Evolutionary conservation across 2,113 vertebrate genomes (phyloP).

Genomic region (Antechinus stuartii): DNA sequence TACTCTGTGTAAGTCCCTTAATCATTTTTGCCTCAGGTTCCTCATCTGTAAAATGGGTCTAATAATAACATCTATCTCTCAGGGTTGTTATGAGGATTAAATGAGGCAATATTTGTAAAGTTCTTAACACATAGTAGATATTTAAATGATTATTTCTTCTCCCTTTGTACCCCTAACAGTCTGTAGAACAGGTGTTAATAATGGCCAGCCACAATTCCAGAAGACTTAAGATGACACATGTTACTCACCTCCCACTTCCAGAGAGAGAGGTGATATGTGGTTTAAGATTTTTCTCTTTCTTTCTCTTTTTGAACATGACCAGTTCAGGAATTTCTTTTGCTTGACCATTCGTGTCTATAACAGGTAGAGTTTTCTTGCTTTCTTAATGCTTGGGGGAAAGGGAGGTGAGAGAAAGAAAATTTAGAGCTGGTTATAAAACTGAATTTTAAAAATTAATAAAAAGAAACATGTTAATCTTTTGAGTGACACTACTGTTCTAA

Average conservation of each 20-base stretch:
- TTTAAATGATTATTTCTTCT: not conserved
- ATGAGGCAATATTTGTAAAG: not conserved
- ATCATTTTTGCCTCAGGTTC: not conserved
- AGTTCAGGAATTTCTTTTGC: not conserved
- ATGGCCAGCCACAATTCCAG: not conserved
- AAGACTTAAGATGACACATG: not conserved
- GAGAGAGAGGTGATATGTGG: not conserved
- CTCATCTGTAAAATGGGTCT: not conserved
- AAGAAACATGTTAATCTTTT: not conserved
- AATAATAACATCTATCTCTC: not conserved
- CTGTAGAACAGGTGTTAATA: not conserved
- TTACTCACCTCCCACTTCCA: not conserved
- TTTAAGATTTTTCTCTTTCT: too few species aligned
- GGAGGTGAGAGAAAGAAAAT: not conserved
- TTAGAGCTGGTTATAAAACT: not conserved
- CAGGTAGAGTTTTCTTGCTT: not conserved
- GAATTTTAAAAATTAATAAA: not conserved
- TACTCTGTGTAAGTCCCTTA: not conserved
- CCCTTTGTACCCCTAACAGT: not conserved
- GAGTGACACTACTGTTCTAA: not conserved
- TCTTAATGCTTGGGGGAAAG: not conserved
- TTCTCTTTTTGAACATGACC: not conserved
- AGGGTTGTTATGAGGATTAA: not conserved
- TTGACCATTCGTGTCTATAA: not conserved
- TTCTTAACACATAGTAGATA: not conserved